Evolutionary conservation across 2,113 vertebrate genomes (phyloP).

Genomic region (Hippopotamus amphibius): DNA sequence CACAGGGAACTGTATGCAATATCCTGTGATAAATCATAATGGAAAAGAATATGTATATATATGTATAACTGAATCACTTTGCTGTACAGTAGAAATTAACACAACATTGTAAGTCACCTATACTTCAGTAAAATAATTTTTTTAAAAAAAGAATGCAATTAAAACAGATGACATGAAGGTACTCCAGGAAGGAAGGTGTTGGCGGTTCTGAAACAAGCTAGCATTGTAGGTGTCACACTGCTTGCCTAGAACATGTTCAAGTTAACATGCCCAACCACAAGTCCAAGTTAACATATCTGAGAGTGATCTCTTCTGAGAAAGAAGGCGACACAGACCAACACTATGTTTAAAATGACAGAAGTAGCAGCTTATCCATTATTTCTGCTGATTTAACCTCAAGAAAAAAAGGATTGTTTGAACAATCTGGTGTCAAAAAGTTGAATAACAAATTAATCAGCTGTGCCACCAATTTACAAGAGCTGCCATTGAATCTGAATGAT

Average conservation of each 20-base stretch:
- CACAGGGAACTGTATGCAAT: too few relatives aligned
- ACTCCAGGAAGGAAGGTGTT: constrained; percentile 92
- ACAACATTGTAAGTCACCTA: too few relatives aligned
- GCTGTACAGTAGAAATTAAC: too few relatives aligned
- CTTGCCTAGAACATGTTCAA: constrained; percentile 93
- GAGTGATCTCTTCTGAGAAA: constrained; percentile 54
- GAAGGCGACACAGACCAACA: constrained; percentile 2
- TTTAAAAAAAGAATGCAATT: constrained; percentile 85
- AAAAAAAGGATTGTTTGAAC: constrained; percentile 59
- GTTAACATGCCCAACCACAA: constrained; percentile 62
- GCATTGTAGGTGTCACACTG: constrained; percentile 93
- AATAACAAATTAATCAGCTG: constrained; percentile 39
- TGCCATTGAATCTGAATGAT: background rate
- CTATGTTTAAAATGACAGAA: constrained; percentile 76
- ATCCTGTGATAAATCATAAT: too few relatives aligned
- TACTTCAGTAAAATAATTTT: background rate
- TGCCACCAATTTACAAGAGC: constrained; percentile 54
- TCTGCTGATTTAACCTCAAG: constrained; percentile 88
- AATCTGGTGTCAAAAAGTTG: constrained; percentile 46
- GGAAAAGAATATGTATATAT: too few relatives aligned
- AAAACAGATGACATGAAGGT: constrained; percentile 93
- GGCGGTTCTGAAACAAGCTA: constrained; percentile 91
- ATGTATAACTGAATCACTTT: too few relatives aligned
- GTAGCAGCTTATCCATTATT: constrained; percentile 87
- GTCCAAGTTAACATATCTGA: constrained; percentile 63